Percentiles rank a stretch among this genome's conserved stretches.
These are phyloP conservation scores for Orthonychiurus folsomi DNA, from an alignment of 2,888 invertebrate genomes.

Conservation along the genomic window DNA sequence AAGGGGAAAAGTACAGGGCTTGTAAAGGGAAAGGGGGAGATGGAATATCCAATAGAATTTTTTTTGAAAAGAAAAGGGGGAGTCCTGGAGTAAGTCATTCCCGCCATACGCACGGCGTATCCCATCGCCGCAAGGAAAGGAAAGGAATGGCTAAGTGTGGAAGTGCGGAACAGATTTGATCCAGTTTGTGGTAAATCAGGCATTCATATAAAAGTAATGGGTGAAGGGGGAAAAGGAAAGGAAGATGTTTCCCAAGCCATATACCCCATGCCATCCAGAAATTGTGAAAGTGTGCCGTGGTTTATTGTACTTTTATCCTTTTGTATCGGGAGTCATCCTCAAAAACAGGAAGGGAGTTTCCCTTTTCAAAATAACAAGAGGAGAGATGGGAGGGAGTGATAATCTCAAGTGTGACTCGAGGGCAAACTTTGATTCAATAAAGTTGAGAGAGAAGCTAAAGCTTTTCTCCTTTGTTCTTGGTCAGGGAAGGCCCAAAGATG, in stretches of 20 bases:
- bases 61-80: too few species aligned
- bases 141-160: neutral
- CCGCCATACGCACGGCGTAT: too few species aligned
- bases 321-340: too few species aligned
- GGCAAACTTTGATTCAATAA: constrained; percentile 18
- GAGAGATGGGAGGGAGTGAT: too few species aligned
- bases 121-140: too few species aligned
- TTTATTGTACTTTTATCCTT: neutral
- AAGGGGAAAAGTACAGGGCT: too few species aligned
- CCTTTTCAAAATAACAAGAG: too few species aligned
- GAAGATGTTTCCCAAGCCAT: neutral
- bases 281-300: neutral
- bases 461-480: neutral
- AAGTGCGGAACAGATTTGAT: constrained; percentile 15
- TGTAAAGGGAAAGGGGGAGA: too few species aligned
- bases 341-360: too few species aligned
- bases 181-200: constrained; percentile 23
- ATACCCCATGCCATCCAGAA: neutral
- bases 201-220: constrained; percentile 14
- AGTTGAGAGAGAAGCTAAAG: neutral
- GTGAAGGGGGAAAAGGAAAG: neutral
- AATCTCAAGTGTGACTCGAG: constrained; percentile 13
- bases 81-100: too few species aligned
- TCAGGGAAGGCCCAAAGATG: neutral
- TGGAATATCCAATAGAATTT: too few species aligned